Base-by-base conservation (phyloP, 2,888 invertebrate genomes). In the Meghimatium bilineatum region DNA sequence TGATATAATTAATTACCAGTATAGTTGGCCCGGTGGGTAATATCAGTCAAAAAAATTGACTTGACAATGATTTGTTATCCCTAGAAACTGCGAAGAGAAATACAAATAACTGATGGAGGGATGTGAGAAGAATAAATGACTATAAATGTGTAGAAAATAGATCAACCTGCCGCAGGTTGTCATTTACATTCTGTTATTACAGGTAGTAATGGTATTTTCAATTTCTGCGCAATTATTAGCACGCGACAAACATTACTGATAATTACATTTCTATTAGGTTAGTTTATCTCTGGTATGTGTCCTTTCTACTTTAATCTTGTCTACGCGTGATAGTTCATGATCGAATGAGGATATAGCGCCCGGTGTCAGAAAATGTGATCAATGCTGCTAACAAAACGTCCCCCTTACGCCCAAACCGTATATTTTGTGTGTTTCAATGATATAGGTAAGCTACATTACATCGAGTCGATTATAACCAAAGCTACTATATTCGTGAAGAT, bases 231-330 rank as follows among this genome's bases (percentile, higher is more conserved):
- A 74, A 74, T 74, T 74, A 74, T 10, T 32, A 32, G 52, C 52
- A 74, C 74, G 74, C 74, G 74, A 69, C 52, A 52, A 29, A 74
- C 32, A 74, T 52, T 74, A 74, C 23, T 52, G 74, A 52, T 52
- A 74, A 74, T 26, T 20, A 74, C 17, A 17, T 52, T 49, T 52
- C 32, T 10, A 29, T 32, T 74, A 12, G 20, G 32, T 5, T 52
- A 74, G 74, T 74, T 52, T 49, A 74, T 52, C 52, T 52, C 23
- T 29, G 20, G 52, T 49, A 14, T 20, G 20, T 74, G 29, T 23
- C 8, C 23, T 32, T 3, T 23, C 17, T 49, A 74, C 49, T 52
- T 74, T 74, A 52, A 52, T 74, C 32, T 52, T 52, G 26, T 52
- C 74, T 32, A 29, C 52, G 0, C 74, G 74, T 52, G 52, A 74